Evolutionary conservation across 1,140 invertebrate species (phyloP), one percentile per base, ranked within the genome.

Genomic region (Pogonomyrmex barbatus): DNA sequence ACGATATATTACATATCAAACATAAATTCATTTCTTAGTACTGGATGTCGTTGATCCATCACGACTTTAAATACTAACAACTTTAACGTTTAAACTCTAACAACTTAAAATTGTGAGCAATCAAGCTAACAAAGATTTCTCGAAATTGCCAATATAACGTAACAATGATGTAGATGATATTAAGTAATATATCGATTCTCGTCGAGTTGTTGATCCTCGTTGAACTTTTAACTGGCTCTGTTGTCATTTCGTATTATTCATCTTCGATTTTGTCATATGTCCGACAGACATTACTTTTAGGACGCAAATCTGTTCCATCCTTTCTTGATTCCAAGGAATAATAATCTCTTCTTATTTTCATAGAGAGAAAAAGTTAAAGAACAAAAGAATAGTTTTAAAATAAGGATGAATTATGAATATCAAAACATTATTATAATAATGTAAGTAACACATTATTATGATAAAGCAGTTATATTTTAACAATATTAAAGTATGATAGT

Each of bases 381-480:
- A 24, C 24, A 24, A 24, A 24, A 24, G 24, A 24, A 24, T 0
- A 24, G 24, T 24, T 24, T 24, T 24, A 24, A 24, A 24, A 24
- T 24, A 24, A 24, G 0, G 24, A 24, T 24, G 24, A 24, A 24
- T 24, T 24, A 24, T 24, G 24, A 24, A 24, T 24, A 24, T 24
- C 24, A 24, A 24, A 24, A 24, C 24, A 24, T 24, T 24, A 24
- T 24, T 24, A 24, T 24, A 24, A 24, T 24, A 24, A 24, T 24
- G 24, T 24, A 24, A 24, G 0, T 24, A 24, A 24, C 24, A 24
- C 24, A 24, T 24, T 24, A 24, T 24, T 24, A 4, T 9, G 6
- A 73, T n/a, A 39, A 76, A 76, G 17, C 60, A 42, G 30, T 60
- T 17, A 24, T 10, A 76, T 24, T 62, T 58, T 60, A 36, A 50